These are phyloP conservation scores for Monomorium pharaonis DNA, from an alignment of 1,140 invertebrate species.

Conservation along the genomic window DNA sequence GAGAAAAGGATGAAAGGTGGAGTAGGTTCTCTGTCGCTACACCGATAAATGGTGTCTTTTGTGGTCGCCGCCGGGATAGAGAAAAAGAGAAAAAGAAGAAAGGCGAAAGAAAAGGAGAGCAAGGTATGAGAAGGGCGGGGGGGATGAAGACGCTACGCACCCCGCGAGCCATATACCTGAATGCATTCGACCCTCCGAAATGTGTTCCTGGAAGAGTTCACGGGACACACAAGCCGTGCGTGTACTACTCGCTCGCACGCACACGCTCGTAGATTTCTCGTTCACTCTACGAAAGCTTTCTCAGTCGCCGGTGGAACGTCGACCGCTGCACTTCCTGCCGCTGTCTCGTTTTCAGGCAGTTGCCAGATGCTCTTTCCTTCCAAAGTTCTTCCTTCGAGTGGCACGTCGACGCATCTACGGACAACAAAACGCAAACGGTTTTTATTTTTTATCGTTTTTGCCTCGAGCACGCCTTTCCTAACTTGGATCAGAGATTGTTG, in stretches of 20 bases:
- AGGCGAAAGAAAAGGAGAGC: slow-evolving; percentile 27
- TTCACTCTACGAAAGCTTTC: slow-evolving; percentile 64
- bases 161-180: slow-evolving; percentile 80
- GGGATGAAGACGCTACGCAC: slow-evolving; percentile 24
- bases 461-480: not conserved
- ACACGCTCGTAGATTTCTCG: slow-evolving; percentile 41
- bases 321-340: slow-evolving; percentile 67
- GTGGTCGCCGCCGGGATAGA: slow-evolving; percentile 36
- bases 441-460: not conserved
- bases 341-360: not conserved
- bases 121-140: not conserved
- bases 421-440: not conserved
- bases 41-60: slow-evolving; percentile 68
- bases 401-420: not conserved
- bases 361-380: slow-evolving; percentile 19
- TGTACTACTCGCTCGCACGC: slow-evolving; percentile 39
- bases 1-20: slow-evolving; percentile 34
- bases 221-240: slow-evolving; percentile 15
- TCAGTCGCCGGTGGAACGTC: slow-evolving; percentile 74
- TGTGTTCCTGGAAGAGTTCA: slow-evolving; percentile 78
- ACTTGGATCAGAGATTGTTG: not conserved
- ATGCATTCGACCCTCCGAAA: slow-evolving; percentile 77
- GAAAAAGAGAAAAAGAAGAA: slow-evolving; percentile 33
- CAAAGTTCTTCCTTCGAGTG: not conserved
- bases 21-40: slow-evolving; percentile 51